Percentiles rank a stretch among this genome's conserved stretches.
These are phyloP conservation scores for Zoanthus gigantus DNA, from an alignment of 92 coral and sea anemone species.

Conservation along the genomic window DNA sequence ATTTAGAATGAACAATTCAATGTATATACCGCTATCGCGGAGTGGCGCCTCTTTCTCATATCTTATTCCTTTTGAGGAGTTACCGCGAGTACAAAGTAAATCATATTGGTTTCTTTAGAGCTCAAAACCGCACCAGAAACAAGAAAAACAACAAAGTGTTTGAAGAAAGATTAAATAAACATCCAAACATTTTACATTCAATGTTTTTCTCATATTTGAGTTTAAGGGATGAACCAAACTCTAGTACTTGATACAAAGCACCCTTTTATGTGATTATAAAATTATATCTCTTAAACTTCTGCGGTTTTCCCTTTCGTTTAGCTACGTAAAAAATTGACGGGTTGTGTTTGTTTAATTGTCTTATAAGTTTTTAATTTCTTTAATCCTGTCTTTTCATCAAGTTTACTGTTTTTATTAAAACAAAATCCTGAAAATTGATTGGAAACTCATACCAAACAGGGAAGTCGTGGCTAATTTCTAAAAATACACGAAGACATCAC, in stretches of 20 bases:
- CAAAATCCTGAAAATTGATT: slow-evolving; percentile 12
- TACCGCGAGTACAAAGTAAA: background rate
- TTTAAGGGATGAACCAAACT: too few relatives aligned
- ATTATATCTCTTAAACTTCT: background rate
- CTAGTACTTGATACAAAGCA: background rate
- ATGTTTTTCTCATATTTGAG: background rate
- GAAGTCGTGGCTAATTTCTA: background rate
- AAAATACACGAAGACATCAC: background rate
- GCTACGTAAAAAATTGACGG: background rate
- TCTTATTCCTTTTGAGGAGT: slow-evolving; percentile 6
- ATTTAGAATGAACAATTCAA: background rate
- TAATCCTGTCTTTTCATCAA: slow-evolving; percentile 15
- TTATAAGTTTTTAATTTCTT: slow-evolving; percentile 10
- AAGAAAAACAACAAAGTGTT: background rate
- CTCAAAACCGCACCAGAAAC: background rate
- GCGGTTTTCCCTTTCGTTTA: background rate
- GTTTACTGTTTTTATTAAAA: slow-evolving; percentile 42
- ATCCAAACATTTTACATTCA: background rate
- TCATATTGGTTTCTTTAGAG: slow-evolving; percentile 11
- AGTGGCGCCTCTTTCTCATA: slow-evolving; percentile 9
- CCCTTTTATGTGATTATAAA: background rate
- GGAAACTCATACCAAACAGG: slow-evolving; percentile 21
- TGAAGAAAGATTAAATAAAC: background rate
- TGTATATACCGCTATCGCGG: background rate
- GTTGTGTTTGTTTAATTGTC: slow-evolving; percentile 16